Evolutionary conservation across 2,797 vertebrate genomes (phyloP).

Genomic region (Bovichtus variegatus): DNA sequence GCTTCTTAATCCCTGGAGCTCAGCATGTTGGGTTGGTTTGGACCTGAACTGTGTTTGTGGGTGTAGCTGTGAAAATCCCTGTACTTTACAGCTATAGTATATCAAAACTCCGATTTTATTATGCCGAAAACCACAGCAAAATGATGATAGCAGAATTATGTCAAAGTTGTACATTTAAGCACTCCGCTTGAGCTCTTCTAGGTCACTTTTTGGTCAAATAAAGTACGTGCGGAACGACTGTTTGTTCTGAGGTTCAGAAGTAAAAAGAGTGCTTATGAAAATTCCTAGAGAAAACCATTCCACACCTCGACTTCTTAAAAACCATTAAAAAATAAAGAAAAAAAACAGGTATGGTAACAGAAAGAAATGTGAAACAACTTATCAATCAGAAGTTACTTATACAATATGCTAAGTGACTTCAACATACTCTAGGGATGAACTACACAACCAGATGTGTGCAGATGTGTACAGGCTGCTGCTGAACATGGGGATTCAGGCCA

Average conservation of each 20-base stretch:
- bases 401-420: not conserved
- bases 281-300: not conserved
- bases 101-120: conserved; percentile 12
- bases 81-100: conserved; percentile 24
- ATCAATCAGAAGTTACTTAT: not conserved
- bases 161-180: conserved; percentile 10
- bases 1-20: conserved; percentile 57
- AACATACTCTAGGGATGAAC: not conserved
- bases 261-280: not conserved
- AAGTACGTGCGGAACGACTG: conserved; percentile 35
- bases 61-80: conserved; percentile 31
- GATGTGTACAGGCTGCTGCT: not conserved
- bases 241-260: conserved; percentile 22
- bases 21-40: conserved; percentile 40
- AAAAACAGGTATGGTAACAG: not conserved
- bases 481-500: not conserved
- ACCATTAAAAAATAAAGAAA: too few species aligned
- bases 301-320: not conserved
- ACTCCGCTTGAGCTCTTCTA: not conserved
- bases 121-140: conserved; percentile 14
- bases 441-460: not conserved
- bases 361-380: not conserved
- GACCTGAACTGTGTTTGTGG: conserved; percentile 38
- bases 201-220: conserved; percentile 22
- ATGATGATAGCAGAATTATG: not conserved